Percentiles rank a stretch among this genome's conserved stretches.
Evolutionary conservation across 2,113 vertebrate genomes (phyloP).

Genomic region (Pseudolaguvia tuberculata): DNA sequence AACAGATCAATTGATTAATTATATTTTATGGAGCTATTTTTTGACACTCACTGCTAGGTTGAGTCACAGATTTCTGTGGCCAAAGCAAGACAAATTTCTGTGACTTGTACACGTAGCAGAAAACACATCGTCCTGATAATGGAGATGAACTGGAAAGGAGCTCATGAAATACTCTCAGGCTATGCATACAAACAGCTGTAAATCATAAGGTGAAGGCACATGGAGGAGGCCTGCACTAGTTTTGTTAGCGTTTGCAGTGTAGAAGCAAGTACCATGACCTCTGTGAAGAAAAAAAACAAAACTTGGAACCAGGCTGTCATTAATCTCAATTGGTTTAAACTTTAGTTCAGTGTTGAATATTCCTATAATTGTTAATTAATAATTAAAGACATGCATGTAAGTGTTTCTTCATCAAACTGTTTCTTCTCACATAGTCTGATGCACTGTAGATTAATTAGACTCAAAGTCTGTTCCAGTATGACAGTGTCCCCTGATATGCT

Average conservation of each 20-base stretch:
- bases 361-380: not conserved
- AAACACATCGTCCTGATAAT: slow-evolving; percentile 1
- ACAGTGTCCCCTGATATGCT: no score
- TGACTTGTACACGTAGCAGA: slow-evolving; percentile 4
- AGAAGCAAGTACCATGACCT: not conserved
- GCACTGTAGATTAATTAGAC: no score
- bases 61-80: no score
- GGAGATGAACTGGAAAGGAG: no score
- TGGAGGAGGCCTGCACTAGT: not conserved
- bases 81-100: slow-evolving; percentile 3
- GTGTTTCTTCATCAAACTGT: not conserved
- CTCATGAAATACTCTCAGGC: not conserved
- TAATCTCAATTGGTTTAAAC: not conserved
- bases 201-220: not conserved
- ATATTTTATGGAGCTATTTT: no score
- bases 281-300: not conserved
- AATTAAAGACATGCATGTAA: not conserved
- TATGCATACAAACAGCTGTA: not conserved
- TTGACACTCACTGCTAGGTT: no score
- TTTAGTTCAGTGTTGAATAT: not conserved
- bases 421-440: no score
- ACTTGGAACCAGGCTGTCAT: not conserved
- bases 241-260: not conserved
- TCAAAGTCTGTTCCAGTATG: no score
- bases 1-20: no score